Evolutionary conservation across 2,113 vertebrate genomes (phyloP), one percentile per base, ranked within the genome.

Genomic region (Spheniscus mendiculus): DNA sequence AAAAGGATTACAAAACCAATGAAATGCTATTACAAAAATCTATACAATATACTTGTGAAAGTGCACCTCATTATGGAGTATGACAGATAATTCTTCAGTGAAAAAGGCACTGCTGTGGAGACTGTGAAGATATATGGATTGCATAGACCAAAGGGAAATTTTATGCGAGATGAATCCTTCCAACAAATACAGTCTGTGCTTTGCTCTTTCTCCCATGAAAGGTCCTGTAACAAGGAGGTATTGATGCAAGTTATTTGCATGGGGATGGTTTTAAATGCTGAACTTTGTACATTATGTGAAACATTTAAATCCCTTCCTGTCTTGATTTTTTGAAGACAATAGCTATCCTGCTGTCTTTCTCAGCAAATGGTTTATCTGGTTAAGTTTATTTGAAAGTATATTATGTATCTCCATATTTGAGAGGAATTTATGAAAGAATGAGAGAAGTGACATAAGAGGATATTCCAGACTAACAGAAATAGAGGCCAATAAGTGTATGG

Each of bases 11-110:
- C 56, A 91, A 91, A 97, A 83, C 90, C 86, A 84, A 76, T 82
- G 71, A 95, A 90, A 16, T 80, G 59, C 69, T 96, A 52, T 91
- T 94, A 81, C 50, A 96, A 96, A 97, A 97, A 97, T 96, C 94
- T 72, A 96, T 97, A 87, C 45, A 50, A 78, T 90, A 66, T 61
- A 72, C 83, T 81, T 93, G 87, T 94, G 92, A 95, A 96, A 96
- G 70, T 91, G 71, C 44, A 83, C 32, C 72, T 97, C 69, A 91
- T 97, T 97, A 97, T 81, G 77, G 63, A 76, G 36, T 85, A 87
- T 86, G 96, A 87, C 91, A 97, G 89, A 89, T 73, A 96, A 96
- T 96, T 94, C 80, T 90, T 97, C 72, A 93, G 91, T 78, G 72
- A 90, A 53, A 81, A 92, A 94, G 76, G 23, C 29, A 67, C 44